These are phyloP conservation scores for Cephonodes hylas DNA, from an alignment of 2,888 invertebrate species.

Conservation along the genomic window DNA sequence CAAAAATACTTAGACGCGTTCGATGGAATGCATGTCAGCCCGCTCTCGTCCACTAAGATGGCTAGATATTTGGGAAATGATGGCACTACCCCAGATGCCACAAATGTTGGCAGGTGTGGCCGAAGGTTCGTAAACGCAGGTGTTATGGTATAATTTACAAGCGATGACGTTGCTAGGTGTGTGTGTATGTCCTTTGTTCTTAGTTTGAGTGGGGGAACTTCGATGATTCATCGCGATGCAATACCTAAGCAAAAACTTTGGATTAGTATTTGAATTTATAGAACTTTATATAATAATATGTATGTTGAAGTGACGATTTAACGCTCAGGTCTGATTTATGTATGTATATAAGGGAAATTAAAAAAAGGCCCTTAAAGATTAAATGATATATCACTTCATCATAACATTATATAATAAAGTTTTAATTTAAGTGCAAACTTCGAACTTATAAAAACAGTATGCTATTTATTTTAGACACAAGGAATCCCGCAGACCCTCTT, in stretches of 20 bases:
- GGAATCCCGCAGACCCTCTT: too few species aligned
- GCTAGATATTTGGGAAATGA: too few species aligned
- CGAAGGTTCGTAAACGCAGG: neutral
- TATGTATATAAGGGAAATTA: neutral
- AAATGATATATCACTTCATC: neutral
- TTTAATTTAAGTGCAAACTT: too few species aligned
- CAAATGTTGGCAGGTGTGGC: neutral
- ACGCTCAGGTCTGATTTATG: too few species aligned
- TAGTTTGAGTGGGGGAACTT: neutral
- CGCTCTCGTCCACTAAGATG: too few species aligned
- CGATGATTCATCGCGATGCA: slow-evolving; percentile 36
- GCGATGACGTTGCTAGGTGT: neutral
- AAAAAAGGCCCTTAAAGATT: neutral
- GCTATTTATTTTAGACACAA: too few species aligned
- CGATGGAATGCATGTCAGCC: too few species aligned
- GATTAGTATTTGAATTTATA: neutral
- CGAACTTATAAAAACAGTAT: too few species aligned
- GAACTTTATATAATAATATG: neutral
- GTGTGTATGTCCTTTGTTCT: neutral
- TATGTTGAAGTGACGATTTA: neutral
- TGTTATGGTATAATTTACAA: neutral
- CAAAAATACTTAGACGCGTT: neutral
- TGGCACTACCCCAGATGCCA: too few species aligned
- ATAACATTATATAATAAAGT: neutral
- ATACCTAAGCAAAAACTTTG: slow-evolving; percentile 41